A percentile compares a stretch with the other conserved stretches of the same genome.
Conservation (phyloP, 2,888 invertebrate genomes). For the Calameuta idolon region DNA sequence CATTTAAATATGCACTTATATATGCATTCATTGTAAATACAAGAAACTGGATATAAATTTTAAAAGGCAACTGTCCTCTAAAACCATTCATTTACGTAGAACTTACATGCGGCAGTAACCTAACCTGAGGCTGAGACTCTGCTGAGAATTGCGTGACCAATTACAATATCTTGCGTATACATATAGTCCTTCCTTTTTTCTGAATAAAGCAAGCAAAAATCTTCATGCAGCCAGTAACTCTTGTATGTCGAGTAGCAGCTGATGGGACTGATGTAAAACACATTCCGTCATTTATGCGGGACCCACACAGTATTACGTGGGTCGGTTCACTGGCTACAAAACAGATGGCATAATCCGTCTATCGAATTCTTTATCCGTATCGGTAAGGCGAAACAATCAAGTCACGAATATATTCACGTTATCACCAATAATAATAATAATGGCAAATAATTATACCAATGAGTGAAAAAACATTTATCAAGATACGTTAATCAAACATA, state of each 20-base stretch:
- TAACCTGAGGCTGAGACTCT: neutral
- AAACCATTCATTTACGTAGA: neutral
- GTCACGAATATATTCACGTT: neutral
- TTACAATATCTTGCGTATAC: conserved; percentile 3
- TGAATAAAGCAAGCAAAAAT: conserved; percentile 30
- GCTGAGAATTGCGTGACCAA: neutral
- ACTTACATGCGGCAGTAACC: neutral
- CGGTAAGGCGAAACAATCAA: neutral
- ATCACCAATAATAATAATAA: neutral
- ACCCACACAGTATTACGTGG: neutral
- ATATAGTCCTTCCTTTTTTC: neutral
- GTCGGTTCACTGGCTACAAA: neutral
- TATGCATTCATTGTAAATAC: neutral
- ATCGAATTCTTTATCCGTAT: neutral
- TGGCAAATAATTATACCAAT: neutral
- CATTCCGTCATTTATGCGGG: conserved; percentile 7
- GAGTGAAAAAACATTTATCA: neutral
- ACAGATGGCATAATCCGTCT: neutral
- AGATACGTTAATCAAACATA: neutral
- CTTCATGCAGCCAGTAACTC: conserved; percentile 30
- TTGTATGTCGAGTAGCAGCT: conserved; percentile 42
- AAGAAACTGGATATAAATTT: neutral
- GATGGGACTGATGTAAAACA: conserved; percentile 14
- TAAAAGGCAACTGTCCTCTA: neutral
- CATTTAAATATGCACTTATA: neutral